A percentile compares a stretch with the other conserved stretches of the same genome.
These are phyloP conservation scores for Aphelenchoides avenae DNA, from an alignment of 1,140 invertebrate species.

Conservation along the genomic window DNA sequence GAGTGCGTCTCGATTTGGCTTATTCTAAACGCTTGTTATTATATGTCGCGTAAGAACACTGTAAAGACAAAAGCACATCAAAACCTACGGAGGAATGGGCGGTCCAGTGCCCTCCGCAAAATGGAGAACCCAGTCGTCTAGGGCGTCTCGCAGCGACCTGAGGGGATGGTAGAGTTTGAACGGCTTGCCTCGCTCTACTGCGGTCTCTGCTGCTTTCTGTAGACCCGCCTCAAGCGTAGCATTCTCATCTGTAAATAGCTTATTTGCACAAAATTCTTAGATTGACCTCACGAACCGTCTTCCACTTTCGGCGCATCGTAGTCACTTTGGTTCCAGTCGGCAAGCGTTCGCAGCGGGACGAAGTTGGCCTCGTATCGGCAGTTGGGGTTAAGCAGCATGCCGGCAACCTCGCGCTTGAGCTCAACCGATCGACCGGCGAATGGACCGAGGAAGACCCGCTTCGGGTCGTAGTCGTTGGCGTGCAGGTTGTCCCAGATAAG, in stretches of 20 bases:
- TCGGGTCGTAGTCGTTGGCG: slow-evolving; percentile 98
- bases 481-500: slow-evolving; percentile 99
- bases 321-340: slow-evolving; percentile 73
- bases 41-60: too few species aligned
- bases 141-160: slow-evolving; percentile 32
- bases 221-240: slow-evolving; percentile 24
- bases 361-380: slow-evolving; percentile 98
- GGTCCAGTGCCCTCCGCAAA: slow-evolving; percentile 38
- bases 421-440: slow-evolving; percentile 73
- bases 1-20: slow-evolving; percentile 47
- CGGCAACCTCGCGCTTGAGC: slow-evolving; percentile 60
- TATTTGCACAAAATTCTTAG: background rate
- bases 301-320: slow-evolving; percentile 29
- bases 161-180: slow-evolving; percentile 38
- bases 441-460: slow-evolving; percentile 90
- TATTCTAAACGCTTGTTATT: slow-evolving; percentile 37
- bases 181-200: slow-evolving; percentile 25
- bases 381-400: slow-evolving; percentile 96
- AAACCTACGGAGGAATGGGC: slow-evolving; percentile 47
- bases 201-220: slow-evolving; percentile 25
- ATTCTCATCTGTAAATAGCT: slow-evolving; percentile 25
- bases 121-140: slow-evolving; percentile 38
- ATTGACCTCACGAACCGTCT: slow-evolving; percentile 12
- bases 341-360: slow-evolving; percentile 86
- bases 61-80: slow-evolving; percentile 21